Evolutionary conservation across 2,113 vertebrate genomes (phyloP).

Genomic region (Passer domesticus): DNA sequence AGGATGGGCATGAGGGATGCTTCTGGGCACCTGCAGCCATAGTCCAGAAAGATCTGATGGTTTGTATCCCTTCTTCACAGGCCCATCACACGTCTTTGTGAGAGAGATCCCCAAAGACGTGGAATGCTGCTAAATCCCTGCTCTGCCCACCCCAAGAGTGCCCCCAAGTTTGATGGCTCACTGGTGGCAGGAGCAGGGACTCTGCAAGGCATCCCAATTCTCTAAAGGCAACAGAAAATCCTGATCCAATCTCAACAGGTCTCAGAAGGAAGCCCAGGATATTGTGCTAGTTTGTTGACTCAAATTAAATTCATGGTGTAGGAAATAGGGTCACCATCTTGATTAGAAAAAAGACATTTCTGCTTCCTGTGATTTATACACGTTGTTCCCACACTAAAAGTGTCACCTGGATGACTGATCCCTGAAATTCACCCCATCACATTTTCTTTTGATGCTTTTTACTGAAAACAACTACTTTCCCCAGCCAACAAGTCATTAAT

Average conservation of each 20-base stretch:
- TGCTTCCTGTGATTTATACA: not conserved
- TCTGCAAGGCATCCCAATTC: not conserved
- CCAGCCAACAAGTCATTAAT: not conserved
- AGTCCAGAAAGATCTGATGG: not conserved
- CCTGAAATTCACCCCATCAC: not conserved
- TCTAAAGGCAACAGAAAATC: not conserved
- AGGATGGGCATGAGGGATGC: rapidly evolving
- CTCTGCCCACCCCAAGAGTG: not conserved
- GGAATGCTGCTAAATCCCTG: not conserved
- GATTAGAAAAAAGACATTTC: conserved; percentile 12
- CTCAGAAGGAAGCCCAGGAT: not conserved
- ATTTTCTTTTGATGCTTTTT: conserved; percentile 26
- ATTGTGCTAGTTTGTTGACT: not conserved
- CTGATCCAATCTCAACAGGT: not conserved
- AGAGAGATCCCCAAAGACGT: not conserved
- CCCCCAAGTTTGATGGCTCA: not conserved
- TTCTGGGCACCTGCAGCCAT: not conserved
- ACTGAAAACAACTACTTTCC: conserved; percentile 32
- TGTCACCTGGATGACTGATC: not conserved
- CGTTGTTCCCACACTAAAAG: conserved; percentile 8
- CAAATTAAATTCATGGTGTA: not conserved
- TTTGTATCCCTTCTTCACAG: not conserved
- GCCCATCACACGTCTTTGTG: not conserved
- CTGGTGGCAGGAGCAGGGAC: not conserved
- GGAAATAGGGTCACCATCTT: not conserved